A percentile compares a stretch with the other conserved stretches of the same genome.
These are phyloP conservation scores for Xanthorhoe designata DNA, from an alignment of 2,888 invertebrate species.

Conservation along the genomic window DNA sequence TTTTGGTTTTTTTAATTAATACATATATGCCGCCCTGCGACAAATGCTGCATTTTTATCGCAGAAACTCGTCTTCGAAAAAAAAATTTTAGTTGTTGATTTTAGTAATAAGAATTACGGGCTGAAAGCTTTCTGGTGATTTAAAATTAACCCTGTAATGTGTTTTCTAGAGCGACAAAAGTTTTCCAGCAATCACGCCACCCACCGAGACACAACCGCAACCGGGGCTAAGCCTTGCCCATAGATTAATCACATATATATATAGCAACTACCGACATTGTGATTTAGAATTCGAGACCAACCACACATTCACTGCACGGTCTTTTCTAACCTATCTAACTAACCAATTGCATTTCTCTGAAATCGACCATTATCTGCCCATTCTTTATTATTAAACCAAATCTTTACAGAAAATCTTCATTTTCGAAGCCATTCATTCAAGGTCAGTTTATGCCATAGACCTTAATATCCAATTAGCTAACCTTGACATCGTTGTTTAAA, in stretches of 20 bases:
- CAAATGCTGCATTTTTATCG: no score
- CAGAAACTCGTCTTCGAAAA: no score
- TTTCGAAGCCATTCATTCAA: no score
- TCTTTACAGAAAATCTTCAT: no score
- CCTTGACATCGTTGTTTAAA: no score
- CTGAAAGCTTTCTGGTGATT: no score
- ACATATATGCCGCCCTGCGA: no score
- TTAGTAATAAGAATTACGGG: no score
- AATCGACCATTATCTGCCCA: background rate
- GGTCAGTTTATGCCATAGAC: no score
- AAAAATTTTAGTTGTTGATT: no score
- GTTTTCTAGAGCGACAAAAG: background rate
- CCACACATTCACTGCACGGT: slow-evolving; percentile 4
- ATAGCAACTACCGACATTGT: slow-evolving; percentile 11
- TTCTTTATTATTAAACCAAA: background rate
- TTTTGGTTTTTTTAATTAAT: no score
- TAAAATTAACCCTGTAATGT: background rate
- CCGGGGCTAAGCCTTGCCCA: slow-evolving; percentile 8
- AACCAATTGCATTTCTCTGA: background rate
- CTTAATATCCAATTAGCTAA: no score
- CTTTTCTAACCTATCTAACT: background rate
- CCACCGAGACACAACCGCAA: slow-evolving; percentile 16
- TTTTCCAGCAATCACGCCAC: slow-evolving; percentile 10
- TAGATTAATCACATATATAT: slow-evolving; percentile 15
- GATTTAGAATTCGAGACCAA: slow-evolving; percentile 18